A percentile compares a stretch with the other conserved stretches of the same genome.
Evolutionary conservation across 2,888 invertebrate species (phyloP).

Genomic region (Ochlodes sylvanus): DNA sequence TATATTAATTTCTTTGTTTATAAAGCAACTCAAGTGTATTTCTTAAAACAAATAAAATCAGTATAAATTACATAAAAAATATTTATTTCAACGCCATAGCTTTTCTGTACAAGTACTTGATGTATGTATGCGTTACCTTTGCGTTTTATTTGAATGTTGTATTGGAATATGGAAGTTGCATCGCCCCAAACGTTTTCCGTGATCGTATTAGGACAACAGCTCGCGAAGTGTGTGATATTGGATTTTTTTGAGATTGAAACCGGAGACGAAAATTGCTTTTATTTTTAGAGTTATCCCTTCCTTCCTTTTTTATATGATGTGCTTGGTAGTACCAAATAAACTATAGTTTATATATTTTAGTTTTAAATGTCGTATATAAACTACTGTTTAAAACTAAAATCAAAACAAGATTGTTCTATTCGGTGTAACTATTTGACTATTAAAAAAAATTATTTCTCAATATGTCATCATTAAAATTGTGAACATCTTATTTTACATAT

Average conservation of each 20-base stretch:
- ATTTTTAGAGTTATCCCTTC: constrained; percentile 17
- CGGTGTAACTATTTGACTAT: no score
- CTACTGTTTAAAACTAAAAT: no score
- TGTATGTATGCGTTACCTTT: constrained; percentile 26
- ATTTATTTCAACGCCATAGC: background rate
- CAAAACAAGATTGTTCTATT: no score
- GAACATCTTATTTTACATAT: no score
- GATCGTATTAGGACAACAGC: constrained; percentile 54
- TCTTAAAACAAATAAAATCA: no score
- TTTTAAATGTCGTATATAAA: no score
- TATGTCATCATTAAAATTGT: no score
- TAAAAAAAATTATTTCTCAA: no score
- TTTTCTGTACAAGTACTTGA: background rate
- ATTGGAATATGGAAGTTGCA: constrained; percentile 73
- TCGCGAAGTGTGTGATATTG: constrained; percentile 51
- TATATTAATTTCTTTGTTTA: no score
- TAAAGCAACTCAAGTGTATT: no score
- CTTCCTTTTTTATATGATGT: background rate
- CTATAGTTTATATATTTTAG: no score
- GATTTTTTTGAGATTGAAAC: constrained; percentile 29
- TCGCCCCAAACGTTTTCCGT: constrained; percentile 55
- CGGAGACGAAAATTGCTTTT: constrained; percentile 31
- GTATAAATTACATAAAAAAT: background rate
- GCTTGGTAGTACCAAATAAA: no score
- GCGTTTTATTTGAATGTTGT: constrained; percentile 52